phyloP scores from a whole-genome alignment of 2,113 vertebrate genomes.

The Cryptomyrus ogoouensis region DNA sequence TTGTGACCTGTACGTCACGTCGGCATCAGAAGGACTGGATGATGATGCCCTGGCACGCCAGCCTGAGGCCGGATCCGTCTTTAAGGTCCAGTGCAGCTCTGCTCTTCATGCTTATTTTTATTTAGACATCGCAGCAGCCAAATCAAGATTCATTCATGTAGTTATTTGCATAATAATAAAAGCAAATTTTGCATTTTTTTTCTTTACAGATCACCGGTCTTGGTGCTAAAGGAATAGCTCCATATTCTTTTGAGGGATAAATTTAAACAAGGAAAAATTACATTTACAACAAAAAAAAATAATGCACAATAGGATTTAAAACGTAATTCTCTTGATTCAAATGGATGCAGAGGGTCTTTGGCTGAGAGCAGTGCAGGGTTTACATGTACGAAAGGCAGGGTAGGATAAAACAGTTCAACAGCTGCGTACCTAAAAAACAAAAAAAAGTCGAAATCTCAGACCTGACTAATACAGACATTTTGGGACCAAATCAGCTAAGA shows the following conservation, averaged over 20 bases:
- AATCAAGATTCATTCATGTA: not conserved
- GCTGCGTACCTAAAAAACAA: not conserved
- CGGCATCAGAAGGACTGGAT: conserved; percentile 66
- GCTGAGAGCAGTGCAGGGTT: not conserved
- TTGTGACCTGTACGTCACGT: conserved; percentile 85
- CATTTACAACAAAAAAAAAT: not conserved
- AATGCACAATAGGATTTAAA: not conserved
- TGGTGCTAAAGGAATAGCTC: conserved; percentile 73
- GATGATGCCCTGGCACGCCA: conserved; percentile 56
- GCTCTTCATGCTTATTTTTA: not conserved
- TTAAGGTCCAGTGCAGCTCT: conserved; percentile 64
- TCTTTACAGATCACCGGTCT: conserved; percentile 72
- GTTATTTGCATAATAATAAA: not conserved
- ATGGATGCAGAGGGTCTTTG: not conserved
- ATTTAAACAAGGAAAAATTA: not conserved
- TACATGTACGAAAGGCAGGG: not conserved
- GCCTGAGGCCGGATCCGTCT: conserved; percentile 71
- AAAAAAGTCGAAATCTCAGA: not conserved
- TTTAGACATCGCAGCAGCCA: not conserved
- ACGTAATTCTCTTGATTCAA: not conserved
- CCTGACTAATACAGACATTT: not conserved
- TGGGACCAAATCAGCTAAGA: not conserved
- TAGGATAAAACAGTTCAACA: not conserved
- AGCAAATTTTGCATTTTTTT: conserved; percentile 28
- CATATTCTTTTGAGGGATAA: conserved; percentile 66